These are phyloP conservation scores for Cylloceria caligata DNA, from an alignment of 2,888 invertebrate species.

Conservation along the genomic window DNA sequence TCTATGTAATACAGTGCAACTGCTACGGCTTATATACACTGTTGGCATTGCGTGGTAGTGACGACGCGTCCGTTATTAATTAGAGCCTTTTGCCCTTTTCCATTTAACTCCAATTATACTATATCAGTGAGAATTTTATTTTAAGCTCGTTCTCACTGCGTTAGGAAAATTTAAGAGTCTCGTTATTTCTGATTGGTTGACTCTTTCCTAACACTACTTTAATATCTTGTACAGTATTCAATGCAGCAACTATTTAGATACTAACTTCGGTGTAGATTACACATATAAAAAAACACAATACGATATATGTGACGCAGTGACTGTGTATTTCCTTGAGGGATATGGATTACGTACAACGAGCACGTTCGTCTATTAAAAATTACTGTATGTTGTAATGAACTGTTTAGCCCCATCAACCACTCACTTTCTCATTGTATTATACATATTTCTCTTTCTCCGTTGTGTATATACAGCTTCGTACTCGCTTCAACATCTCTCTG, in stretches of 20 bases:
- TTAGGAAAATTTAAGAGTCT: conserved; percentile 28
- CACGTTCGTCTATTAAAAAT: conserved; percentile 27
- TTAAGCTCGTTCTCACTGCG: conserved; percentile 23
- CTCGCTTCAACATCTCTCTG: conserved; percentile 3
- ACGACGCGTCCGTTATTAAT: conserved; percentile 50
- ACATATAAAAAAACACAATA: background rate
- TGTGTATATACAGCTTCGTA: conserved; percentile 1
- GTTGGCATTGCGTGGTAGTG: conserved; percentile 23
- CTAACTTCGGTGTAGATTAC: background rate
- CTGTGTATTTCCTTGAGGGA: background rate
- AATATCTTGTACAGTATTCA: background rate
- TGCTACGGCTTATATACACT: background rate
- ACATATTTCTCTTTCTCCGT: background rate
- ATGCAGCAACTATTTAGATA: background rate
- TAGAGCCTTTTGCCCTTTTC: conserved; percentile 44
- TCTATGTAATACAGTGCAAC: conserved; percentile 4
- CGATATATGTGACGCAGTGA: background rate
- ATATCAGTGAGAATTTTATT: conserved; percentile 30
- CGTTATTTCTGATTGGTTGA: conserved; percentile 29
- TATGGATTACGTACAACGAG: conserved; percentile 27
- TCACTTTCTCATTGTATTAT: conserved; percentile 6
- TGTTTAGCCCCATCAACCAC: conserved; percentile 38
- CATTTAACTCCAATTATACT: conserved; percentile 48
- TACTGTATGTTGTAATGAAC: conserved; percentile 37
- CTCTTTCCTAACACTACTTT: background rate